Conservation (phyloP, 2,888 invertebrate genomes). For the Polydrusus pterygomalis region DNA sequence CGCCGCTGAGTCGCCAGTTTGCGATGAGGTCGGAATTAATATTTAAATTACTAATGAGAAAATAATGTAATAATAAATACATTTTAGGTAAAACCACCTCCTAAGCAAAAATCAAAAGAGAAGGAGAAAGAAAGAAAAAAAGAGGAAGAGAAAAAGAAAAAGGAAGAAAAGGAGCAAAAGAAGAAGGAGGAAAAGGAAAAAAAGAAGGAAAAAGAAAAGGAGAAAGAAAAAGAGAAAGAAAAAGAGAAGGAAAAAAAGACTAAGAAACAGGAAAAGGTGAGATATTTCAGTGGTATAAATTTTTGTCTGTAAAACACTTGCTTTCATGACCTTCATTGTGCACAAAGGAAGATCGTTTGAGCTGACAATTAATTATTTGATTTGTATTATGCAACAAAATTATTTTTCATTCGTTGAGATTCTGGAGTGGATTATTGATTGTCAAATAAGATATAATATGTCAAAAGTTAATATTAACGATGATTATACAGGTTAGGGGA, state of each 20-base stretch:
- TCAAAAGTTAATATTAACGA: neutral
- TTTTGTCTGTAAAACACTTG: slow-evolving; percentile 25
- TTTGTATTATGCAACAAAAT: neutral
- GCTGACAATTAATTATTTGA: neutral
- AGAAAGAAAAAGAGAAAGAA: slow-evolving; percentile 57
- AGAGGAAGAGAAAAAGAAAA: slow-evolving; percentile 74
- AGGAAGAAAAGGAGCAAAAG: slow-evolving; percentile 75
- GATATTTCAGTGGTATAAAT: slow-evolving; percentile 12
- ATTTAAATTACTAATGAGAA: neutral
- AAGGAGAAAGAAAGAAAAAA: slow-evolving; percentile 75
- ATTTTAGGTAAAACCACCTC: slow-evolving; percentile 64
- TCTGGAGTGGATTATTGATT: slow-evolving; percentile 52
- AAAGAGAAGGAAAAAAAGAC: slow-evolving; percentile 63
- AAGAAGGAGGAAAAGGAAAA: slow-evolving; percentile 76
- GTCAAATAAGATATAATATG: slow-evolving; percentile 8
- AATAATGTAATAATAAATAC: neutral
- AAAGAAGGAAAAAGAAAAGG: slow-evolving; percentile 67
- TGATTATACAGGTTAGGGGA: too few relatives aligned
- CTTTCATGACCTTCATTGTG: slow-evolving; percentile 23
- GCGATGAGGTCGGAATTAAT: too few relatives aligned
- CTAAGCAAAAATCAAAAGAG: slow-evolving; percentile 74
- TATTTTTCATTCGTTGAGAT: slow-evolving; percentile 12
- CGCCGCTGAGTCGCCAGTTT: too few relatives aligned
- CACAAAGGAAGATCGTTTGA: slow-evolving; percentile 52
- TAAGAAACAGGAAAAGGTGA: slow-evolving; percentile 75